These are phyloP conservation scores for Polydrusus tereticollis DNA, from an alignment of 2,888 invertebrate genomes.

Conservation along the genomic window DNA sequence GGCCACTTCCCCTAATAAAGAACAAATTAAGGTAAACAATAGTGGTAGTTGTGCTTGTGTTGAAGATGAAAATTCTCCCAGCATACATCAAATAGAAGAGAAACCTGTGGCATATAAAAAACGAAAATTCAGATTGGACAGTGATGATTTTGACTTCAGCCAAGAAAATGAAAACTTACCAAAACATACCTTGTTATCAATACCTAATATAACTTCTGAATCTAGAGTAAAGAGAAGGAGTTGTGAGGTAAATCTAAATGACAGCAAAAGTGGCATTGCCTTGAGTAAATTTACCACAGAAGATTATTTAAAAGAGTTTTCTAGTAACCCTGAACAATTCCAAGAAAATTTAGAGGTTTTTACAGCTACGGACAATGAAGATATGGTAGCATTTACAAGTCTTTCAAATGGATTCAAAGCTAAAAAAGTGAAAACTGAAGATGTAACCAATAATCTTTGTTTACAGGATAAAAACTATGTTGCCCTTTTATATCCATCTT, in stretches of 20 bases:
- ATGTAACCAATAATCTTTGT: neutral
- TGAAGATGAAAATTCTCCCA: neutral
- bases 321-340: constrained; percentile 18
- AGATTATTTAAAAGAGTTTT: constrained; percentile 36
- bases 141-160: constrained; percentile 7
- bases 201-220: neutral
- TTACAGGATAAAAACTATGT: neutral
- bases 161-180: neutral
- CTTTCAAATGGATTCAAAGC: neutral
- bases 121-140: constrained; percentile 23
- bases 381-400: neutral
- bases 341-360: constrained; percentile 3
- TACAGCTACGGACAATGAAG: neutral
- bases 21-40: neutral
- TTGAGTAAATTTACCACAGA: constrained; percentile 38
- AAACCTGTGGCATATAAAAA: neutral
- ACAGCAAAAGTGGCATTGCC: neutral
- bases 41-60: neutral
- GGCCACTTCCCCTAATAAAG: neutral
- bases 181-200: neutral
- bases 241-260: neutral
- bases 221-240: neutral
- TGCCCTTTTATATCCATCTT: neutral
- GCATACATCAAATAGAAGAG: neutral
- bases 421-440: neutral